Evolutionary conservation across 2,888 invertebrate species (phyloP).

Genomic region (Rutpela maculata): DNA sequence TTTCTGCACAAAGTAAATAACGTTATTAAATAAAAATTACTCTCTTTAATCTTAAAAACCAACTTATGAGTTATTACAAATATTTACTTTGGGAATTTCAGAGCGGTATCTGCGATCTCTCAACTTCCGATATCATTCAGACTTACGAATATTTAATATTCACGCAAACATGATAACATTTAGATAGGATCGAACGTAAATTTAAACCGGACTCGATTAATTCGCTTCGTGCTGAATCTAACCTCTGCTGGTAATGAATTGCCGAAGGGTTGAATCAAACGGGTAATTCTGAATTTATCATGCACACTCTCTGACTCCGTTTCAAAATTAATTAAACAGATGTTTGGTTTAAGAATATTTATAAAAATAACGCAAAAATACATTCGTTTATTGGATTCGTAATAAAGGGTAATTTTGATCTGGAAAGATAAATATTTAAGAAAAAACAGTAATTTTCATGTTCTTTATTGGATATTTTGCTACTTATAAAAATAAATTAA

Average conservation of each 20-base stretch:
- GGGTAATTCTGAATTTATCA: constrained; percentile 49
- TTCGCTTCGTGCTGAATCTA: constrained; percentile 59
- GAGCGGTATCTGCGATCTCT: constrained; percentile 25
- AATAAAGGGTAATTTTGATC: too few species aligned
- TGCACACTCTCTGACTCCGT: constrained; percentile 35
- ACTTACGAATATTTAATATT: constrained; percentile 49
- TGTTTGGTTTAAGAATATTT: not conserved
- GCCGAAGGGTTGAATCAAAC: constrained; percentile 45
- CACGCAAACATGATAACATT: constrained; percentile 61
- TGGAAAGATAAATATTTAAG: too few species aligned
- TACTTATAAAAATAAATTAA: too few species aligned
- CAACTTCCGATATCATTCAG: constrained; percentile 40
- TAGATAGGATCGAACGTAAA: constrained; percentile 62
- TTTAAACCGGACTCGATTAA: constrained; percentile 62
- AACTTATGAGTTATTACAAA: constrained; percentile 24
- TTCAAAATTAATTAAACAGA: constrained; percentile 34
- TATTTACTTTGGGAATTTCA: constrained; percentile 36
- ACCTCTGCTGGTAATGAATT: constrained; percentile 45
- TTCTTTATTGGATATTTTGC: too few species aligned
- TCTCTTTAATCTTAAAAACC: not conserved
- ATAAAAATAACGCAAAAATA: not conserved
- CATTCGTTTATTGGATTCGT: not conserved
- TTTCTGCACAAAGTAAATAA: not conserved
- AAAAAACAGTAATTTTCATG: too few species aligned
- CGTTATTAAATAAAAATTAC: constrained; percentile 17